Evolutionary conservation across 2,888 invertebrate genomes (phyloP).

Genomic region (Melipona bicolor): DNA sequence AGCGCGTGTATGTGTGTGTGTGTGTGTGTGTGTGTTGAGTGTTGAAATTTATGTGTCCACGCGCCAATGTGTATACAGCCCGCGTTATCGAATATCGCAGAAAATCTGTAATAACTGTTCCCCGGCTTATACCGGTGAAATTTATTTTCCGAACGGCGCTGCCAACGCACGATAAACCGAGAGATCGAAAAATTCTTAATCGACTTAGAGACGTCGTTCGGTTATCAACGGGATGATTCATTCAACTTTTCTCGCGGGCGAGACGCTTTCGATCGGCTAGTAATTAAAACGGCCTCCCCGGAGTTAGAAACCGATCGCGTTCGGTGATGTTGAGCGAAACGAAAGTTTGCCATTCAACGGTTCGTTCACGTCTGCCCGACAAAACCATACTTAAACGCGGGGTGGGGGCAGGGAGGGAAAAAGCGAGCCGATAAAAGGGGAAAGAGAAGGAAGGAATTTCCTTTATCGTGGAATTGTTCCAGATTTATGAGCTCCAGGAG

Average conservation of each 20-base stretch:
- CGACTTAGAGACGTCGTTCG: constrained; percentile 19
- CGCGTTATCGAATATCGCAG: constrained; percentile 41
- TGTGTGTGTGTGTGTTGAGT: neutral
- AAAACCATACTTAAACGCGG: constrained; percentile 50
- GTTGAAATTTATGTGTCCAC: constrained; percentile 42
- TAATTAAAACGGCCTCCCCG: constrained; percentile 44
- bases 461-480: constrained; percentile 73
- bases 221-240: constrained; percentile 5
- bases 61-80: neutral
- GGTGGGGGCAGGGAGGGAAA: constrained; percentile 44
- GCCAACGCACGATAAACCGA: constrained; percentile 21
- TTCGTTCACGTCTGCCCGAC: constrained; percentile 29
- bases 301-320: constrained; percentile 46
- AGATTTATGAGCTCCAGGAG: constrained; percentile 73
- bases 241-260: constrained; percentile 10
- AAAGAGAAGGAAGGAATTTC: constrained; percentile 55
- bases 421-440: constrained; percentile 54
- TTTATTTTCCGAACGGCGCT: constrained; percentile 19
- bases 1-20: too few relatives aligned
- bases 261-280: constrained; percentile 14
- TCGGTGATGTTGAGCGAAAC: constrained; percentile 44
- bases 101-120: constrained; percentile 36
- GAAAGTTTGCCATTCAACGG: constrained; percentile 49
- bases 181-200: constrained; percentile 36
- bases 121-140: constrained; percentile 6